Evolutionary conservation across 2,113 vertebrate species (phyloP).

Genomic region (Hippopotamus amphibius): DNA sequence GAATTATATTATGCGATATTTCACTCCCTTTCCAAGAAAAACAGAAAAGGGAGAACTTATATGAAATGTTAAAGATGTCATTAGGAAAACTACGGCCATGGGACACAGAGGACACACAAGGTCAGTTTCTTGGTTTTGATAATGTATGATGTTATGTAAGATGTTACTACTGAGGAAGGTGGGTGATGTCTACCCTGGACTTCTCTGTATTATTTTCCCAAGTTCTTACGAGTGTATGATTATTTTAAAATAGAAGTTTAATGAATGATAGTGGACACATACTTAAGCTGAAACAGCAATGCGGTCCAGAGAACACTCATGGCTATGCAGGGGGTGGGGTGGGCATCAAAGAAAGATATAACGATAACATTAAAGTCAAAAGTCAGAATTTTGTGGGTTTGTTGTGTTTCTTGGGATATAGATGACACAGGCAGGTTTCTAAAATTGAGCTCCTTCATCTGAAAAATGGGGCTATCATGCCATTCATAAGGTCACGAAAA

Average conservation of each 20-base stretch:
- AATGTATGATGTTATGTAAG: neutral
- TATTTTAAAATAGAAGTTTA: conserved; percentile 7
- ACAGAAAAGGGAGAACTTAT: neutral
- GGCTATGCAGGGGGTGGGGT: neutral
- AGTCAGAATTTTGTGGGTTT: neutral
- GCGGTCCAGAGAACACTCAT: neutral
- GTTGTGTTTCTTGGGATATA: neutral
- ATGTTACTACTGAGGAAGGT: neutral
- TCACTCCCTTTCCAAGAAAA: conserved; percentile 4
- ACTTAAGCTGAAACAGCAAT: neutral
- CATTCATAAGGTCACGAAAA: neutral
- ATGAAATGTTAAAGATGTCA: neutral
- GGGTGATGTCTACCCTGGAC: neutral
- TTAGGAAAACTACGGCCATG: neutral
- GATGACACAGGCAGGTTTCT: neutral
- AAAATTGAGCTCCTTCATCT: neutral
- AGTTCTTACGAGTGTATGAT: neutral
- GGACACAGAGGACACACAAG: neutral
- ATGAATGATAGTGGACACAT: neutral
- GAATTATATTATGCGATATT: neutral
- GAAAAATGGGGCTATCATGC: neutral
- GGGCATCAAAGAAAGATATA: neutral
- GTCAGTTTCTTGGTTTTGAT: neutral
- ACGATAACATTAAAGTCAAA: neutral
- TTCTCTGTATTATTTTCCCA: neutral